phyloP scores from a whole-genome alignment of 2,797 vertebrate species.

The Okamejei kenojei region DNA sequence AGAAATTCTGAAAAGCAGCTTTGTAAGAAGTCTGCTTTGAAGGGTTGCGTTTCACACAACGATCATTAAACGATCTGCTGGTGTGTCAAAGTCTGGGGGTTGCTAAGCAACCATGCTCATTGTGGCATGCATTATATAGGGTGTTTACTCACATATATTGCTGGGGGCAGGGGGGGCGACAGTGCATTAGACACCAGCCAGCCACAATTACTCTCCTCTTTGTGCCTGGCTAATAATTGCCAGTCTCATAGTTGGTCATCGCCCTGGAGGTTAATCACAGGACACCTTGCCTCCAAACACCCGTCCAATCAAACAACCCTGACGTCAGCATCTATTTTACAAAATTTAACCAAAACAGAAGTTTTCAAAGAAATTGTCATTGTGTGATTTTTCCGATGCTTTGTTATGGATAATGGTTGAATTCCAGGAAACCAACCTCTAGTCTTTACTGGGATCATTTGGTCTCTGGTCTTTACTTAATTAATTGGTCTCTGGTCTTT shows the following conservation, averaged over 20 bases:
- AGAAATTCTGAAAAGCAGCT: neutral
- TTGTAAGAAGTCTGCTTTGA: neutral
- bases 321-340: neutral
- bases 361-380: neutral
- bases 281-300: neutral
- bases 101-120: neutral
- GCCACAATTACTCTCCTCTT: neutral
- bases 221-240: neutral
- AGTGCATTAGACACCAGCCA: no score
- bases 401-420: neutral
- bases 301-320: neutral
- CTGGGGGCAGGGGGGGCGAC: neutral
- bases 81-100: slow-evolving; percentile 2
- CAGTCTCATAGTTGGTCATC: no score
- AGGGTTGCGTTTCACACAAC: neutral
- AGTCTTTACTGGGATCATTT: neutral
- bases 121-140: neutral
- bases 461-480: no score
- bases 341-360: neutral
- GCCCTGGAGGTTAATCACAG: neutral
- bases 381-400: neutral
- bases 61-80: neutral
- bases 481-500: neutral
- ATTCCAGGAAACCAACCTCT: neutral
- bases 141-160: neutral